Evolutionary conservation across 2,888 invertebrate species (phyloP).

Genomic region (Brenthis daphne): DNA sequence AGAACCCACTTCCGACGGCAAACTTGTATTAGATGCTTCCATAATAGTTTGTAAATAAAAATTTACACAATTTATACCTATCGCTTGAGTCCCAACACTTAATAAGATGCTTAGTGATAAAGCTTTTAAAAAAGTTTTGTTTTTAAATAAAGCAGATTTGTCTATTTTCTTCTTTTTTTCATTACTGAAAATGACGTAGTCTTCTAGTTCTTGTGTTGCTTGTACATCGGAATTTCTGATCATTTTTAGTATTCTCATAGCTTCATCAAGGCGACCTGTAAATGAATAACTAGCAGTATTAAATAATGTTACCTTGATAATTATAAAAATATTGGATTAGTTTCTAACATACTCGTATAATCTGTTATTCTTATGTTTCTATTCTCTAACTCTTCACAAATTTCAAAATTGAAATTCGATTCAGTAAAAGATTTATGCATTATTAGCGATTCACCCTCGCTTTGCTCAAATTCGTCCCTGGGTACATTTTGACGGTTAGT

Average conservation of each 20-base stretch:
- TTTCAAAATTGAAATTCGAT: too few relatives aligned
- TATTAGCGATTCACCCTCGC: too few relatives aligned
- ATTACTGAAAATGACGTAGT: conserved; percentile 43
- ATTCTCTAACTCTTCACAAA: too few relatives aligned
- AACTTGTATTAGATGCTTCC: conserved; percentile 55
- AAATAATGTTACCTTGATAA: not conserved
- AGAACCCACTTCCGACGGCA: conserved; percentile 56
- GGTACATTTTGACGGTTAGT: too few relatives aligned
- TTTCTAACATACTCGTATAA: too few relatives aligned
- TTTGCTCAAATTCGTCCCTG: too few relatives aligned
- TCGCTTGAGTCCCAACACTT: conserved; percentile 46
- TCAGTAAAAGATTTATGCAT: too few relatives aligned
- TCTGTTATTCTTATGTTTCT: too few relatives aligned
- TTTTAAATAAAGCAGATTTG: conserved; percentile 43
- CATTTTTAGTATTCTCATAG: conserved; percentile 46
- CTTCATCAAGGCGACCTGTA: conserved; percentile 1
- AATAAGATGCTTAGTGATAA: conserved; percentile 45
- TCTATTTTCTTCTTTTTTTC: conserved; percentile 34
- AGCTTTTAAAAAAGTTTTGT: conserved; percentile 47
- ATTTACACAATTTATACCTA: conserved; percentile 57
- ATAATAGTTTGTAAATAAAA: conserved; percentile 63
- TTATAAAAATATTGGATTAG: not conserved
- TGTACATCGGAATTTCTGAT: conserved; percentile 56
- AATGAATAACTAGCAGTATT: not conserved
- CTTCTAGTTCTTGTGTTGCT: conserved; percentile 58